A percentile compares a stretch with the other conserved stretches of the same genome.
Conservation (phyloP, 2,888 invertebrate genomes). For the Caenorhabditis afra region DNA sequence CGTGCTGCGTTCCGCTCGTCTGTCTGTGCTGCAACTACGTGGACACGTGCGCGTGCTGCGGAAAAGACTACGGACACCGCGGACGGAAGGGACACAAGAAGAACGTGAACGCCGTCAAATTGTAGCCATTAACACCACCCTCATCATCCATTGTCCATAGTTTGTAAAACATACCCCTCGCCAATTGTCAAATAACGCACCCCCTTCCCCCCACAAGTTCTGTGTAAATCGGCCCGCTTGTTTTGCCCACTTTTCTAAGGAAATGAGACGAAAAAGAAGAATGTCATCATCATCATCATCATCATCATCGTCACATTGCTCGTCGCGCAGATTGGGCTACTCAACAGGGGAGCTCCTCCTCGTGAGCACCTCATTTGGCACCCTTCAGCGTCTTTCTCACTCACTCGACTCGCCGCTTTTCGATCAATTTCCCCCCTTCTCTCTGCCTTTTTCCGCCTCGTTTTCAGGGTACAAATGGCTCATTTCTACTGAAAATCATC, state of each 20-base stretch:
- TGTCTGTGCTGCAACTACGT: constrained; percentile 49
- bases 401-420: not conserved
- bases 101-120: constrained; percentile 49
- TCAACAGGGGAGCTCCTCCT: constrained; percentile 10
- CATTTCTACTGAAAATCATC: constrained; percentile 1
- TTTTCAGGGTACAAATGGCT: not conserved
- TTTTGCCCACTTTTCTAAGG: not conserved
- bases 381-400: constrained; percentile 13
- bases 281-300: constrained; percentile 32
- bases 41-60: constrained; percentile 48
- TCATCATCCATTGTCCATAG: not conserved
- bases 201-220: too few relatives aligned
- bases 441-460: not conserved
- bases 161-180: too few relatives aligned
- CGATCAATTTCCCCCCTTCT: not conserved
- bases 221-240: too few relatives aligned
- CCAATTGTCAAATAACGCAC: too few relatives aligned
- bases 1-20: constrained; percentile 36
- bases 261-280: constrained; percentile 11
- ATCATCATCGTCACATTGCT: not conserved
- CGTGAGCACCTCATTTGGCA: constrained; percentile 49
- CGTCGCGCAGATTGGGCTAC: constrained; percentile 33
- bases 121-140: constrained; percentile 2
- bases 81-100: constrained; percentile 44
- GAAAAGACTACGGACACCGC: constrained; percentile 50